Evolutionary conservation across 2,797 vertebrate species (phyloP), one percentile per base, ranked within the genome.

Genomic region (Chromobotia macracanthus): DNA sequence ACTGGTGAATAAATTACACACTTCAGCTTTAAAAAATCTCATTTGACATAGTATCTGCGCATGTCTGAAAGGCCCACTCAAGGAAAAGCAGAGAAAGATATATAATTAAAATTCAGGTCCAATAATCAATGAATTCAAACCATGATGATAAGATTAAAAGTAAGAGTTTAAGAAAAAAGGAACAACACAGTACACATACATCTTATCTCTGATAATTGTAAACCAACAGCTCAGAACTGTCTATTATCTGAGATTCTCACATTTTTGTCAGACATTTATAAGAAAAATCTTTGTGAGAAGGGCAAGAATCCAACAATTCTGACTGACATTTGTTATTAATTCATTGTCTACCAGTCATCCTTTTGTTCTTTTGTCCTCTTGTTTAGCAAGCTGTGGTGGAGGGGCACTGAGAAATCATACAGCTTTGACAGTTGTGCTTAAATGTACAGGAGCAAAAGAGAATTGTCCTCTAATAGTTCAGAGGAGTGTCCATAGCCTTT

Each of bases 401-500:
- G 79, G 83, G 55, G 44, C 80, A 85, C 86, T 83, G 82, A 88
- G 77, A 88, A 83, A 83, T 80, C 78, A 84, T 80, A 86, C 89
- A 89, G 91, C 90, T 88, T 89, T 90, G 68, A 82, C 85, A 85
- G 83, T 90, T 92, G 91, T 91, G 90, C 92, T 91, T 83, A 81
- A 90, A 87, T 87, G 69, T 71, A 78, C 79, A 75, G 77, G 60
- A 81, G 41, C 46, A 61, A 56, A 63, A 31, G 18, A 64, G 46
- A 18, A 63, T 55, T 85, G 60, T 60, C 66, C 76, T 78, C 8
- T 63, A 35, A 51, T 70, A 66, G n/a, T n/a, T n/a, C 23, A 18
- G 72, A 82, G 50, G 46, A 79, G 63, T 73, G 66, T 66, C 31
- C 69, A 51, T 69, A 64, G 73, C 55, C 28, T 73, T 58, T 38